These are phyloP conservation scores for Drymonia ruficornis DNA, from an alignment of 2,888 invertebrate species.

Conservation along the genomic window DNA sequence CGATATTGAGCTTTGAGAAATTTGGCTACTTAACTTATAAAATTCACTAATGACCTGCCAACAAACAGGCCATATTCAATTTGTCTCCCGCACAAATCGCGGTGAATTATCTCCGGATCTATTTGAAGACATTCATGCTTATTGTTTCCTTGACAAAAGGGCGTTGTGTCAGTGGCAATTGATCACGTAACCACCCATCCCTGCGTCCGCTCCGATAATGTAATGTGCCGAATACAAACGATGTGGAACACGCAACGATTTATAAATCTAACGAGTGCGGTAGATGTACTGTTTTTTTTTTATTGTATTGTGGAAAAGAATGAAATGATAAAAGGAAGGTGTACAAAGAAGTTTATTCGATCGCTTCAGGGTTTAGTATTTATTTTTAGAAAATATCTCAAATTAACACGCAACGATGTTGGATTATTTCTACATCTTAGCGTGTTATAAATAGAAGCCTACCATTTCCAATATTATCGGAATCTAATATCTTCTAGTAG, in stretches of 20 bases:
- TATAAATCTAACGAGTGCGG: conserved; percentile 6
- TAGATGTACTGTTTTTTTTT: not conserved
- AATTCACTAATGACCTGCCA: conserved; percentile 6
- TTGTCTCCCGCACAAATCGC: conserved; percentile 20
- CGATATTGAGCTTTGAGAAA: too few species aligned
- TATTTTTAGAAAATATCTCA: too few species aligned
- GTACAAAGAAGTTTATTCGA: too few species aligned
- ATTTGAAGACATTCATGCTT: conserved; percentile 56
- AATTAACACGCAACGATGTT: too few species aligned
- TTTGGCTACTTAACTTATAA: not conserved
- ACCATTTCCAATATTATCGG: too few species aligned
- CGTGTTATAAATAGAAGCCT: too few species aligned
- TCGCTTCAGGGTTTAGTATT: too few species aligned
- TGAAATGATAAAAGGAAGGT: not conserved
- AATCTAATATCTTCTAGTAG: too few species aligned
- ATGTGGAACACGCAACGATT: conserved; percentile 5
- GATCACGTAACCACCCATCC: conserved; percentile 55
- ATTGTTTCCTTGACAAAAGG: conserved; percentile 65
- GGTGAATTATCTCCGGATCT: conserved; percentile 51
- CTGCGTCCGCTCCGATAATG: conserved; percentile 35
- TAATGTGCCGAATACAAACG: conserved; percentile 22
- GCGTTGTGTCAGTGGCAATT: conserved; percentile 56
- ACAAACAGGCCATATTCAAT: conserved; percentile 4
- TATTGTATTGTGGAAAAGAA: not conserved
- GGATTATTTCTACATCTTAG: too few species aligned